These are phyloP conservation scores for Xanthia togata DNA, from an alignment of 2,888 invertebrate species.

Conservation along the genomic window DNA sequence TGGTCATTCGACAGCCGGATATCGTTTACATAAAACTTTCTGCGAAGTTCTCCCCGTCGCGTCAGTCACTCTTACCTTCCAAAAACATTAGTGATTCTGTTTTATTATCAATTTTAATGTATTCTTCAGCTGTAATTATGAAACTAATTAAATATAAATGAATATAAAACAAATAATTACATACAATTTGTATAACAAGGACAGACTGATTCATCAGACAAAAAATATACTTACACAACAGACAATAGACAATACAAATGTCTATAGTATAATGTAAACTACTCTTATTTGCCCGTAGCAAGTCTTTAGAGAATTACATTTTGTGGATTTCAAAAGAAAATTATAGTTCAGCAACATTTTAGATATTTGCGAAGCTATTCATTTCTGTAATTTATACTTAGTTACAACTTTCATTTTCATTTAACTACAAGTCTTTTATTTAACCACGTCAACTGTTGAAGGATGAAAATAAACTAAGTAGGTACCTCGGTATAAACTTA, in stretches of 20 bases:
- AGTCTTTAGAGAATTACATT: background rate
- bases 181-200: constrained; percentile 3
- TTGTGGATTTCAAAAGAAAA: constrained; percentile 20
- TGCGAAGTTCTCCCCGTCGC: background rate
- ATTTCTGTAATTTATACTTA: too few species aligned
- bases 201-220: background rate
- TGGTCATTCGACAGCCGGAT: too few species aligned
- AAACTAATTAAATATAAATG: constrained; percentile 1
- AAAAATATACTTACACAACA: too few species aligned
- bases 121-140: constrained; percentile 11
- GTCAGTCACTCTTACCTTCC: background rate
- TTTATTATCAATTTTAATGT: background rate
- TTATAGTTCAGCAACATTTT: background rate
- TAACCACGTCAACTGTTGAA: background rate
- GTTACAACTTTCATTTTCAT: background rate
- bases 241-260: too few species aligned
- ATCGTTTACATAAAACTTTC: too few species aligned
- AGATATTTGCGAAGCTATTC: background rate
- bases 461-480: background rate
- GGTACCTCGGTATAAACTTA: background rate
- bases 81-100: constrained; percentile 6
- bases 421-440: constrained; percentile 3
- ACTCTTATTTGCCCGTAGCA: background rate
- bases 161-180: constrained; percentile 5
- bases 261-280: background rate